These are phyloP conservation scores for Elmis aenea DNA, from an alignment of 2,888 invertebrate species.

Conservation along the genomic window DNA sequence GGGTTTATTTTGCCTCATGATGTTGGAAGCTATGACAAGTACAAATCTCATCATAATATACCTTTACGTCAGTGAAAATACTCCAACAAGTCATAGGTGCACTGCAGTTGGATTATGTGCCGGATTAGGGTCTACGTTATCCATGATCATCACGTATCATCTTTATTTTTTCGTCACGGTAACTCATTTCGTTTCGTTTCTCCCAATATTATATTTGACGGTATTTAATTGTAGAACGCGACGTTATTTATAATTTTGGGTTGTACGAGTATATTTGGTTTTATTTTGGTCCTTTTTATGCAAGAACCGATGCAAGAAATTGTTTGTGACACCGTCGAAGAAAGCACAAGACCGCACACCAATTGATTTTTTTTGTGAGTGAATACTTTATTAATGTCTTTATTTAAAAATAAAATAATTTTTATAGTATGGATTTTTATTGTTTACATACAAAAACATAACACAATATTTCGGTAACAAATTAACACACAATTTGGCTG, in stretches of 20 bases:
- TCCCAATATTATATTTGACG: too few relatives aligned
- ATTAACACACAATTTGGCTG: too few relatives aligned
- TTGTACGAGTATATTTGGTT: not conserved
- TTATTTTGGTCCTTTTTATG: not conserved
- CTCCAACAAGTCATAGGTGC: constrained; percentile 4
- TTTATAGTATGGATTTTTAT: too few relatives aligned
- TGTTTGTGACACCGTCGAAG: constrained; percentile 1
- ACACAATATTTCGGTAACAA: too few relatives aligned
- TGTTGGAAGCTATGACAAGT: not conserved
- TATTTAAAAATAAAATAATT: too few relatives aligned
- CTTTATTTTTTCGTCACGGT: not conserved
- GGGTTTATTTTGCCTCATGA: not conserved
- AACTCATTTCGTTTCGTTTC: too few relatives aligned
- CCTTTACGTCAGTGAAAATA: not conserved
- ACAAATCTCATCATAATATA: not conserved
- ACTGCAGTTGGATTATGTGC: not conserved
- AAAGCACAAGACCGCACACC: not conserved
- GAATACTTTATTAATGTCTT: too few relatives aligned
- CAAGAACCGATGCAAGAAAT: not conserved
- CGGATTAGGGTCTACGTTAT: not conserved
- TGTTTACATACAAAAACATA: too few relatives aligned
- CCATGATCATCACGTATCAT: not conserved
- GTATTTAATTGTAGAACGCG: too few relatives aligned
- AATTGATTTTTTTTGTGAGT: not conserved
- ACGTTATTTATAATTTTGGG: not conserved